A percentile compares a stretch with the other conserved stretches of the same genome.
Evolutionary conservation across 2,888 invertebrate genomes (phyloP).

Genomic region (Nebria brevicollis): DNA sequence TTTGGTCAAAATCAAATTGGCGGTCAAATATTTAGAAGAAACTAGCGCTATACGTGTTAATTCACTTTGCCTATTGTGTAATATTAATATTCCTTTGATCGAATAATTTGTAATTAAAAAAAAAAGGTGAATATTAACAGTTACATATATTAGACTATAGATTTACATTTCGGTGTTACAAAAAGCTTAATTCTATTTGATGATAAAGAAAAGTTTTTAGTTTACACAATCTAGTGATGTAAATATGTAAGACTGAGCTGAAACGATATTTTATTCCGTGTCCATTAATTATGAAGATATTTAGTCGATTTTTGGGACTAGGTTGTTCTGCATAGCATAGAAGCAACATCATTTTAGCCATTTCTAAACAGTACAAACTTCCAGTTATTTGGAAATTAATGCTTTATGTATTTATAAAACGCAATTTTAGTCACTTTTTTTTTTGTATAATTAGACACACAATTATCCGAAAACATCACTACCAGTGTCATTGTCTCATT

Average conservation of each 20-base stretch:
- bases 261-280: slow-evolving; percentile 47
- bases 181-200: slow-evolving; percentile 39
- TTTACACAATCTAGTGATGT: slow-evolving; percentile 48
- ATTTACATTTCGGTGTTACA: slow-evolving; percentile 46
- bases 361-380: slow-evolving; percentile 49
- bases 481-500: not conserved
- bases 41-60: not conserved
- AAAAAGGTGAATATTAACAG: slow-evolving; percentile 6
- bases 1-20: not conserved
- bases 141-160: slow-evolving; percentile 25
- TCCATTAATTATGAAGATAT: slow-evolving; percentile 37
- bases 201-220: slow-evolving; percentile 31
- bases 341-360: slow-evolving; percentile 47
- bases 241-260: slow-evolving; percentile 50
- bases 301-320: slow-evolving; percentile 45
- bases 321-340: slow-evolving; percentile 46
- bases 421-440: slow-evolving; percentile 43
- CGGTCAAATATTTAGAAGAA: not conserved
- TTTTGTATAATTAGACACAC: slow-evolving; percentile 38
- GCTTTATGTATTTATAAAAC: slow-evolving; percentile 42
- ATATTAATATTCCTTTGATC: not conserved
- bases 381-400: slow-evolving; percentile 41
- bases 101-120: slow-evolving; percentile 8
- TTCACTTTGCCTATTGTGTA: not conserved
- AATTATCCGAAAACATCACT: slow-evolving; percentile 2